Conservation (phyloP, 2,113 vertebrate genomes). For the Aramus guarauna region DNA sequence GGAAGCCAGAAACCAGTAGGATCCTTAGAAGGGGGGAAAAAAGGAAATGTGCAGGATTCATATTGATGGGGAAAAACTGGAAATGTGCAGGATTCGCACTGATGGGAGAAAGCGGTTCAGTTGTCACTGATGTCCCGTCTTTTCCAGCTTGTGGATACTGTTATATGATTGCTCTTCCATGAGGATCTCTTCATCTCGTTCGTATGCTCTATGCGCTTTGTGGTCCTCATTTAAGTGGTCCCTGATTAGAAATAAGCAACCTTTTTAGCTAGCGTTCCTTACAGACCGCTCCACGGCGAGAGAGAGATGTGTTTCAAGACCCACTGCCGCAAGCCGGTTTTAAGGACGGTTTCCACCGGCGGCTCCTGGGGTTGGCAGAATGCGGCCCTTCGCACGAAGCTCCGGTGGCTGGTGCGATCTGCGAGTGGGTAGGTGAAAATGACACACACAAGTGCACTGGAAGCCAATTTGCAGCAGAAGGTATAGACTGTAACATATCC, state of each 20-base stretch:
- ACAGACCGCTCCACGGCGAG: background rate
- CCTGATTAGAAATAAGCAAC: rapidly evolving
- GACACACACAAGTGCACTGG: slow-evolving; percentile 9
- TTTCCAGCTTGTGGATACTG: background rate
- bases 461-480: slow-evolving; percentile 62
- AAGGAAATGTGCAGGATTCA: background rate
- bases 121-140: background rate
- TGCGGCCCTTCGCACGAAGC: background rate
- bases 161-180: rapidly evolving
- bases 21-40: background rate
- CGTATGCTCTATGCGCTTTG: background rate
- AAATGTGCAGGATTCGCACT: too few relatives aligned
- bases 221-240: background rate
- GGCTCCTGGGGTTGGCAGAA: background rate
- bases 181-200: background rate
- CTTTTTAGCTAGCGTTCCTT: background rate
- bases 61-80: background rate
- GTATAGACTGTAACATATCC: slow-evolving; percentile 19
- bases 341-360: background rate
- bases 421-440: slow-evolving; percentile 41
- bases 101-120: background rate
- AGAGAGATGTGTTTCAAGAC: background rate
- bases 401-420: background rate
- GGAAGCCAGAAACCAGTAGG: background rate
- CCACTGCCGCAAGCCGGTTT: background rate